phyloP scores from a whole-genome alignment of 1,140 invertebrate species.

The Leptestheria dahalacensis region DNA sequence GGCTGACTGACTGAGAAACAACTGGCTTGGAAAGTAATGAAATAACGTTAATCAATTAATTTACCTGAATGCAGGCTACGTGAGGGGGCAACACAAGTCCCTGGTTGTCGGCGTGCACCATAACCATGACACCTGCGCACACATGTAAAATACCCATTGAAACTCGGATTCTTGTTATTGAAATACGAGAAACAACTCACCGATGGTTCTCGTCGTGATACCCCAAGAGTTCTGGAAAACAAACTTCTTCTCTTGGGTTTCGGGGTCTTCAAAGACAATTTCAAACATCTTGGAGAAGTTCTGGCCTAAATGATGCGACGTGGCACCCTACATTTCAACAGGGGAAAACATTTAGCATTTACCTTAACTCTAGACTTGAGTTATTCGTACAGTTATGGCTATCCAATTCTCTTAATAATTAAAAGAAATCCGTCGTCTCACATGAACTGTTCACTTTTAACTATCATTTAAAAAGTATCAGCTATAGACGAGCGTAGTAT shows the following conservation, averaged over 20 bases:
- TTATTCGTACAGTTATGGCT: no score
- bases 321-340: conserved; percentile 62
- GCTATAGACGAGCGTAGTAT: no score
- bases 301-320: conserved; percentile 95
- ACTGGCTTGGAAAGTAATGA: not conserved
- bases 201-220: conserved; percentile 86
- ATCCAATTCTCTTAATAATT: no score
- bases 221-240: conserved; percentile 99
- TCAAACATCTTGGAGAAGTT: conserved; percentile 99
- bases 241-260: conserved; percentile 73
- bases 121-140: conserved; percentile 67
- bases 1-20: no score
- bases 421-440: no score
- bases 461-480: no score
- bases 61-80: conserved; percentile 60
- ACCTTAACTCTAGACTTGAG: not conserved
- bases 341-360: no score
- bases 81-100: conserved; percentile 89
- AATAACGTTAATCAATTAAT: conserved; percentile 11
- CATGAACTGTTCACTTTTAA: no score
- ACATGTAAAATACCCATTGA: conserved; percentile 9
- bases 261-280: conserved; percentile 83
- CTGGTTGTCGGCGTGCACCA: conserved; percentile 94
- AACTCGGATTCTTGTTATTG: not conserved
- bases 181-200: conserved; percentile 28